A percentile compares a stretch with the other conserved stretches of the same genome.
Evolutionary conservation across 2,113 vertebrate species (phyloP).

Genomic region (Haemorhous mexicanus): DNA sequence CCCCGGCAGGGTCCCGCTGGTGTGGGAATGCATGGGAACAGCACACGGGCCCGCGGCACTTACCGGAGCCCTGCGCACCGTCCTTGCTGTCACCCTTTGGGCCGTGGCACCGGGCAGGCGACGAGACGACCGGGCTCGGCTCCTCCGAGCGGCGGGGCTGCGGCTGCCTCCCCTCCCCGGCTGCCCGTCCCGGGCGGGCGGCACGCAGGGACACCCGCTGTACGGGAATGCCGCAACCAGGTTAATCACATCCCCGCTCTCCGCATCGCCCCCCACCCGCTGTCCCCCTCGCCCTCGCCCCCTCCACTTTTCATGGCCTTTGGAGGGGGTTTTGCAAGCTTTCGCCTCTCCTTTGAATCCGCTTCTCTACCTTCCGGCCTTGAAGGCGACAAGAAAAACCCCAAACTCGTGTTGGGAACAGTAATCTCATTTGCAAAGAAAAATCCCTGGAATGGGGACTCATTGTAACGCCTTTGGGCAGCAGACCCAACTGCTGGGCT

Average conservation of each 20-base stretch:
- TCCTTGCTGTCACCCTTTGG: not conserved
- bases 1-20: not conserved
- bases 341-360: not conserved
- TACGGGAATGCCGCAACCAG: not conserved
- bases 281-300: not conserved
- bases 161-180: not conserved
- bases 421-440: conserved; percentile 67
- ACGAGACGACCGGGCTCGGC: not conserved
- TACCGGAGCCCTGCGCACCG: conserved; percentile 42
- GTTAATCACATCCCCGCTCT: not conserved
- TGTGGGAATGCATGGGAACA: not conserved
- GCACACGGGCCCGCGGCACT: conserved; percentile 30
- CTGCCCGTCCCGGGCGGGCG: not conserved
- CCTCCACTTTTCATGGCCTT: not conserved
- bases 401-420: conserved; percentile 40
- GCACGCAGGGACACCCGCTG: not conserved
- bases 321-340: not conserved
- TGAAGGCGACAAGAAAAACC: conserved; percentile 16
- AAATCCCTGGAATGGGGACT: conserved; percentile 73
- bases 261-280: not conserved
- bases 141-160: not conserved
- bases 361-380: conserved; percentile 27
- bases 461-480: conserved; percentile 67
- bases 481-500: conserved; percentile 49
- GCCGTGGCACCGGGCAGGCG: not conserved